Base-by-base conservation (phyloP, 2,113 vertebrate genomes). In the Ceyx melanurus region DNA sequence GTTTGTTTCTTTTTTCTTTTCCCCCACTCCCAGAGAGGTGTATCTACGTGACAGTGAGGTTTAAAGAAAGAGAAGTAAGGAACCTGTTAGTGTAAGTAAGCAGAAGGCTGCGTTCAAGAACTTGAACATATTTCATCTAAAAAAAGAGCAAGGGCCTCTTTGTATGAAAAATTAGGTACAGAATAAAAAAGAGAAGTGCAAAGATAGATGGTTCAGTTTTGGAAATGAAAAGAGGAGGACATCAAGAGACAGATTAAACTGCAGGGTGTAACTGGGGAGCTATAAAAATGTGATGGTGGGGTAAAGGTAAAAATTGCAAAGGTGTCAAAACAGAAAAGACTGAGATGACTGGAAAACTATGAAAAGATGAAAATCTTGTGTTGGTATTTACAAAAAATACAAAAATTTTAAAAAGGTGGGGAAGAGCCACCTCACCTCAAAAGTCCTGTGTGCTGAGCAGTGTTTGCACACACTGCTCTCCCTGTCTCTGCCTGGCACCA, bases 401-500 rank as follows among this genome's bases (percentile, higher is more conserved):
- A 19, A 46, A 46, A 19, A 46, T 48, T 46, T 46, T 29, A 31
- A 56, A 20, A 15, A 8, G 5, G 19, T 6, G 11, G 14, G 8
- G n/a, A 73, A 74, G 48, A 68, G 31, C 18, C 28, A 26, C 13
- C 23, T 51, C 23, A 6, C 22, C 42, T 22, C 54, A n/a, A 29
- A 51, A 60, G 9, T 56, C 6, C 53, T 50, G 65, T 1, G 3
- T 37, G 42, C 51, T 25, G 43, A 77, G 65, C 60, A 35, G 46
- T 0, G 1, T n/a, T 51, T 57, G 15, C 14, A 43, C 35, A 35
- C 35, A 35, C 78, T 61, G 60, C 46, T 78, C 5, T 19, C 23
- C 46, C 45, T 2, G 0, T 23, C 31, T 20, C 35, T 50, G 31
- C 5, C 1, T 3, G 50, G 17, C 25, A 10, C 45, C 0, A 2